Conservation (phyloP, 2,888 invertebrate species). For the Nephrocerus scutellatus region DNA sequence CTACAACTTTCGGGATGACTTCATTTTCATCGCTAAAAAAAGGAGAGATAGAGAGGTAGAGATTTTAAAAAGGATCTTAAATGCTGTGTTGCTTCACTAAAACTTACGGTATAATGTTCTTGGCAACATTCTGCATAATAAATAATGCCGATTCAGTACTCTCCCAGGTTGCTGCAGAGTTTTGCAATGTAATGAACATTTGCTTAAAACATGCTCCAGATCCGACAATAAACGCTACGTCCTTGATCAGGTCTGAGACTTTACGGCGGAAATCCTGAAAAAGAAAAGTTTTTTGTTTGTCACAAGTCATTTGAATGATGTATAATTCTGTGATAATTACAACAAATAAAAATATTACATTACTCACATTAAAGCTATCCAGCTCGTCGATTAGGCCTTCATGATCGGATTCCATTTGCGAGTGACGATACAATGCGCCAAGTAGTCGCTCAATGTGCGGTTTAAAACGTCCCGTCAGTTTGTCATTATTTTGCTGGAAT, state of each 20-base stretch:
- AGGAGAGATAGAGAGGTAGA: background rate
- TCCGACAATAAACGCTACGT: conserved; percentile 93
- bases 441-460: conserved; percentile 89
- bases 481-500: conserved; percentile 77
- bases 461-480: conserved; percentile 73
- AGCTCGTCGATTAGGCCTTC: conserved; percentile 77
- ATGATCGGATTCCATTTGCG: conserved; percentile 93
- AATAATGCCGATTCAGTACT: conserved; percentile 89
- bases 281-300: background rate
- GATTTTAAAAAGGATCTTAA: background rate
- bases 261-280: conserved; percentile 68
- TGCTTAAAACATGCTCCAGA: conserved; percentile 86
- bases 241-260: conserved; percentile 89
- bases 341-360: background rate
- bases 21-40: conserved; percentile 75
- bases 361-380: conserved; percentile 68
- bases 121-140: conserved; percentile 91
- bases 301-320: background rate
- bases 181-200: conserved; percentile 74
- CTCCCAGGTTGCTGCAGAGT: conserved; percentile 77
- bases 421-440: conserved; percentile 81
- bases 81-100: background rate
- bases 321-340: background rate
- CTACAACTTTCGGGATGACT: conserved; percentile 87
- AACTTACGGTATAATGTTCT: conserved; percentile 88